Percentiles rank a stretch among this genome's conserved stretches.
These are phyloP conservation scores for Benthosema pterotum DNA, from an alignment of 2,797 vertebrate genomes.

Conservation along the genomic window DNA sequence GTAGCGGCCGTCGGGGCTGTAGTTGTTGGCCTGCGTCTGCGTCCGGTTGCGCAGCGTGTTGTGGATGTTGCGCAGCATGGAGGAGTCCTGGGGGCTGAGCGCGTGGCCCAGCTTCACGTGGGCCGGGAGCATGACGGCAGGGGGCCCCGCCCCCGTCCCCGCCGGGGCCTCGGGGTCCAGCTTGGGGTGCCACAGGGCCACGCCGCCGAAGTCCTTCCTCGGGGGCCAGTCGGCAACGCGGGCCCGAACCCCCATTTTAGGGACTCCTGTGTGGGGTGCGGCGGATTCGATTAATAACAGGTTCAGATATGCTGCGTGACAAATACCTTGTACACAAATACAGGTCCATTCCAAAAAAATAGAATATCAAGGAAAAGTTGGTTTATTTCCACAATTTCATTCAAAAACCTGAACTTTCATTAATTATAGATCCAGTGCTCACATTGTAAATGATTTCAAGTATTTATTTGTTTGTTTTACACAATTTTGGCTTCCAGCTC, in stretches of 20 bases:
- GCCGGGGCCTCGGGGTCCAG: constrained; percentile 60
- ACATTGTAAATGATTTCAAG: too few relatives aligned
- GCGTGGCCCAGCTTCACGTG: constrained; percentile 89
- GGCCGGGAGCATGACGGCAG: constrained; percentile 83
- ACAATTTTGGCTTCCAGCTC: too few relatives aligned
- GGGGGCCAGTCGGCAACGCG: constrained; percentile 98
- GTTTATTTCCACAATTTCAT: too few relatives aligned
- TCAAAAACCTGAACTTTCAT: too few relatives aligned
- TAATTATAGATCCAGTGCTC: too few relatives aligned
- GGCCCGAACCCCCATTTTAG: constrained; percentile 97
- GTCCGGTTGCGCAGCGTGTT: constrained; percentile 90
- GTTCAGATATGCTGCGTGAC: too few relatives aligned
- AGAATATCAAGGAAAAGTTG: too few relatives aligned
- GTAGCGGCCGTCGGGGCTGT: constrained; percentile 85
- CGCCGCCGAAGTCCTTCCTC: constrained; percentile 83
- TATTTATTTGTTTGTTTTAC: too few relatives aligned
- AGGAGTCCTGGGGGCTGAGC: constrained; percentile 88
- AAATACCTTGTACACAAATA: too few relatives aligned
- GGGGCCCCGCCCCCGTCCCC: constrained; percentile 10
- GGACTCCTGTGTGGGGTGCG: constrained; percentile 82
- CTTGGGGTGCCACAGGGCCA: constrained; percentile 60
- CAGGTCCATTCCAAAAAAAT: too few relatives aligned
- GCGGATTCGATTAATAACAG: too few relatives aligned
- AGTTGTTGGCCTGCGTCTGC: constrained; percentile 71
- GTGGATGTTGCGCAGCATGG: constrained; percentile 94